These are phyloP conservation scores for Ascaphus truei DNA, from an alignment of 2,113 vertebrate genomes.

Conservation along the genomic window DNA sequence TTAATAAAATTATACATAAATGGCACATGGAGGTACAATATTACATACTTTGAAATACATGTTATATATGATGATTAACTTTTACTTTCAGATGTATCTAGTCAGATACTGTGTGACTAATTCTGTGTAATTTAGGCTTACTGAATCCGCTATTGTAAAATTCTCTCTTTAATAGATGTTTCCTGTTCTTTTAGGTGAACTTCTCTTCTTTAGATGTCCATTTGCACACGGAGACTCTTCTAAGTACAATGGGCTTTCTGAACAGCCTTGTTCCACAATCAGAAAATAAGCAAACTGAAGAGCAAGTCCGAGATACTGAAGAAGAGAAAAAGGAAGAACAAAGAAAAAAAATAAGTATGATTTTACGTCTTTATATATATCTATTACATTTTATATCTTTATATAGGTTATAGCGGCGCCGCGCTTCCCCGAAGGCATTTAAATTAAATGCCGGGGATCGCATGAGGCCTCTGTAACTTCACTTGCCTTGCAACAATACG, in stretches of 20 bases:
- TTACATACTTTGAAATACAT: too few species aligned
- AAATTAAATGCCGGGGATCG: too few species aligned
- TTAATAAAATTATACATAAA: too few species aligned
- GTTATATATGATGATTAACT: too few species aligned
- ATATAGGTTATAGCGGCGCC: too few species aligned
- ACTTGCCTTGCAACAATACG: too few species aligned
- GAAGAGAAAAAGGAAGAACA: conserved; percentile 76
- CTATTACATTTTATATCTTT: too few species aligned
- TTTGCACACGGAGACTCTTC: conserved; percentile 89
- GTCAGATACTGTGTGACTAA: neutral
- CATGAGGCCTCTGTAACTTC: too few species aligned
- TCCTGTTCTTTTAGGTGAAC: conserved; percentile 61
- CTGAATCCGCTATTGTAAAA: neutral
- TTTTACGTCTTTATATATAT: too few species aligned
- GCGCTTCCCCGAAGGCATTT: too few species aligned
- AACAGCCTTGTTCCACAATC: conserved; percentile 74
- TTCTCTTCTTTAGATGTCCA: conserved; percentile 94
- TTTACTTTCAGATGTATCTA: too few species aligned
- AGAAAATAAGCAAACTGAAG: conserved; percentile 61
- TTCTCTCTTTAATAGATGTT: conserved; percentile 27
- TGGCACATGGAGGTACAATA: too few species aligned
- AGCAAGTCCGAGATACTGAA: conserved; percentile 57
- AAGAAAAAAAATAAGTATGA: conserved; percentile 59
- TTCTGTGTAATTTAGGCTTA: neutral
- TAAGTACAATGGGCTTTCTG: conserved; percentile 85